Base-by-base conservation (phyloP, 2,888 invertebrate genomes). In the Hirtodrosophila trivittata region DNA sequence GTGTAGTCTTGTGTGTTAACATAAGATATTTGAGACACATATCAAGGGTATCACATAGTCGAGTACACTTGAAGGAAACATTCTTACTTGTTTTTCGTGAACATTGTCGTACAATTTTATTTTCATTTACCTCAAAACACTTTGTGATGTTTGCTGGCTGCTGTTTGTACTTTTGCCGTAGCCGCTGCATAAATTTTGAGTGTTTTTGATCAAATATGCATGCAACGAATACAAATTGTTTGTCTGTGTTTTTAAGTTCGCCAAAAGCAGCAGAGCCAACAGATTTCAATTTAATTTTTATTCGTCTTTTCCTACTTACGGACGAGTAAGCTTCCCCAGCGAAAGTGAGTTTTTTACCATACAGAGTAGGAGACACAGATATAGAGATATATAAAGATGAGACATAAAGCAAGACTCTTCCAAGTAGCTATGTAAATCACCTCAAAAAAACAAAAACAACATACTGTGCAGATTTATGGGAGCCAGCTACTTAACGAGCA, bases 381-480 rank as follows among this genome's bases (percentile, higher is more conserved):
- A 25, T n/a, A n/a, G n/a, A n/a, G n/a, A n/a, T n/a, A n/a, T n/a
- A n/a, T n/a, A 7, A 18, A 39, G 54, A 21, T 2, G 32, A 1
- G 8, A 39, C 12, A 25, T 55, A 5, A 32, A 50, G 13, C 16
- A 51, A 30, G 39, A 38, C 37, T 51, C 50, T 66, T 37, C 25
- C 67, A 25, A 64, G 77, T n/a, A n/a, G n/a, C n/a, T 83, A 83
- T 83, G 77, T 77, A 77, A 77, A 77, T 77, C 84, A 83, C 83
- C 72, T 80, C 18, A 21, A 21, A 5, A 21, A 5, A 21, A 2
- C 5, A 21, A 21, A 21, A 64, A 57, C 59, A 76, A 62, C 64
- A 42, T 72, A 83, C 73, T 72, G 73, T 49, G 58, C 59, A 83
- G 84, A 77, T 77, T 83, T 80, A 83, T 80, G 74, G 66, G 52